Percentiles rank a stretch among this genome's conserved stretches.
phyloP scores from a whole-genome alignment of 2,113 vertebrate species.

The Rhipidura dahli region DNA sequence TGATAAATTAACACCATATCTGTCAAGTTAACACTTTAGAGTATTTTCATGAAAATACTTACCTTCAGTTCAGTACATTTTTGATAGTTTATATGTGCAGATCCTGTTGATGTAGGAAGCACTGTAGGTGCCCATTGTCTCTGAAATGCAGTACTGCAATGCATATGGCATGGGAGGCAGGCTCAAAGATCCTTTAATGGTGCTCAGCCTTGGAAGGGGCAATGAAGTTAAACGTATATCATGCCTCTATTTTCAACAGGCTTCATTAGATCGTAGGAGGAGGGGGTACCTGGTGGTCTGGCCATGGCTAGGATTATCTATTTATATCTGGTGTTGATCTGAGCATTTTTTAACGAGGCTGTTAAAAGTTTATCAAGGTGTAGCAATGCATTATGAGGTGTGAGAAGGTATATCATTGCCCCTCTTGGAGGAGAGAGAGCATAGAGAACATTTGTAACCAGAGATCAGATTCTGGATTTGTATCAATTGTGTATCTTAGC shows the following conservation, averaged over 20 bases:
- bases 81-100: not conserved
- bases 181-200: not conserved
- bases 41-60: not conserved
- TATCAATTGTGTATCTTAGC: not conserved
- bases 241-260: not conserved
- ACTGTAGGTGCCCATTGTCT: not conserved
- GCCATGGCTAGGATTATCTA: not conserved
- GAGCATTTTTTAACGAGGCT: not conserved
- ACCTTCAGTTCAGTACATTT: not conserved
- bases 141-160: not conserved
- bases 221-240: not conserved
- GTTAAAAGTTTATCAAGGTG: not conserved
- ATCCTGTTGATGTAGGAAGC: not conserved
- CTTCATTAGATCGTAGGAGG: accelerated
- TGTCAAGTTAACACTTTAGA: not conserved
- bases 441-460: not conserved
- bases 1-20: not conserved
- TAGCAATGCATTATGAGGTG: not conserved
- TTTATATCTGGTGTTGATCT: not conserved
- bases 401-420: not conserved
- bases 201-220: not conserved
- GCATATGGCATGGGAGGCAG: not conserved
- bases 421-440: not conserved
- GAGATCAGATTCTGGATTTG: not conserved
- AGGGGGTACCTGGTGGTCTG: not conserved